A percentile compares a stretch with the other conserved stretches of the same genome.
Evolutionary conservation across 2,888 invertebrate species (phyloP).

Genomic region (Anthophora plumipes): DNA sequence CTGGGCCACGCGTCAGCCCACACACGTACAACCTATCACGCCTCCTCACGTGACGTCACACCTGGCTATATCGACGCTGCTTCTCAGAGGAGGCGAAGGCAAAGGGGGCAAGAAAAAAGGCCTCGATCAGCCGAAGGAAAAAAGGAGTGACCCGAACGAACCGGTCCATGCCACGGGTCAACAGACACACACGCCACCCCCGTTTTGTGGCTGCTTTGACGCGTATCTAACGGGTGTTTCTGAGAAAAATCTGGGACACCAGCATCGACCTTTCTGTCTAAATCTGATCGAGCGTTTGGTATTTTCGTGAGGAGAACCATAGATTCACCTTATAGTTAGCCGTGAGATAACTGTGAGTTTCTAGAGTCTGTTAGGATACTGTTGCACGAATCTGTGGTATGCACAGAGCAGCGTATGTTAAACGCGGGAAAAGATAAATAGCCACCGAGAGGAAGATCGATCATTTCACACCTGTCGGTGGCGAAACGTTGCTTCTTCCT

Average conservation of each 20-base stretch:
- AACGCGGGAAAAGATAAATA: neutral
- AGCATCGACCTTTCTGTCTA: neutral
- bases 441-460: neutral
- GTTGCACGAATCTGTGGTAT: no score
- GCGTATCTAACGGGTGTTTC: conserved; percentile 69
- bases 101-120: conserved; percentile 60
- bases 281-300: neutral
- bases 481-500: neutral
- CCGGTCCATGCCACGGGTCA: conserved; percentile 78
- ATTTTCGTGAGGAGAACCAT: neutral
- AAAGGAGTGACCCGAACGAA: conserved; percentile 79
- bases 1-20: conserved; percentile 70
- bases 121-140: conserved; percentile 65
- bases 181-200: conserved; percentile 73
- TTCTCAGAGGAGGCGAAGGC: conserved; percentile 4
- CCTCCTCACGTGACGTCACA: conserved; percentile 77
- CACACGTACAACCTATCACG: conserved; percentile 74
- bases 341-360: neutral
- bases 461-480: neutral
- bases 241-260: conserved; percentile 45
- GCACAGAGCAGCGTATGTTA: neutral
- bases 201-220: conserved; percentile 61
- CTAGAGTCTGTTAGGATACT: no score
- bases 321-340: neutral
- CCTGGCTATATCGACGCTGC: conserved; percentile 69